A percentile compares a stretch with the other conserved stretches of the same genome.
Evolutionary conservation across 2,113 vertebrate species (phyloP).

Genomic region (Cepphus grylle): DNA sequence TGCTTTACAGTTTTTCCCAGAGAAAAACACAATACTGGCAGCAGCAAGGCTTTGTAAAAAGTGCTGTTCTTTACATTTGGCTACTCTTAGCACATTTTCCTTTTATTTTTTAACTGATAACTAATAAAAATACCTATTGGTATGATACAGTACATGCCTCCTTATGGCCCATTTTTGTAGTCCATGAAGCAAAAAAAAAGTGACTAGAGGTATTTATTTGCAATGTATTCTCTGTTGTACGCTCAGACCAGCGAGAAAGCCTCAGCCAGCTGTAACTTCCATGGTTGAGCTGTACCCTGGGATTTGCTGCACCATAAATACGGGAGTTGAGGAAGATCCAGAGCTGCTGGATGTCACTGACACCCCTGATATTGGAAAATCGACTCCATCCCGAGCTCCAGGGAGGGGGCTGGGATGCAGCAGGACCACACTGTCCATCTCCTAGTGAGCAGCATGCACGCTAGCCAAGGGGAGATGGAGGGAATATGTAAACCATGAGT

Average conservation of each 20-base stretch:
- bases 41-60: neutral
- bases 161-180: neutral
- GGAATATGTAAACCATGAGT: neutral
- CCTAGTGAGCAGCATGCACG: neutral
- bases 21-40: neutral
- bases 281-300: neutral
- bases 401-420: neutral
- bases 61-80: neutral
- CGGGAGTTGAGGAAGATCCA: neutral
- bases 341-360: constrained; percentile 36
- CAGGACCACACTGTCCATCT: neutral
- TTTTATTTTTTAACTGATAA: neutral
- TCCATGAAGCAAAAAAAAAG: neutral
- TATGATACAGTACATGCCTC: neutral
- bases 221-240: neutral
- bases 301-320: neutral
- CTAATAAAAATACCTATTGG: neutral
- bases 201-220: neutral
- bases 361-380: constrained; percentile 35
- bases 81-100: neutral
- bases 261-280: neutral
- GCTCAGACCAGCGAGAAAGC: neutral
- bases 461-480: neutral
- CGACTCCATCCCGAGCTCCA: neutral
- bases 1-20: neutral